Conservation (phyloP, 2,888 invertebrate genomes). For the Drosophila percnosoma region DNA sequence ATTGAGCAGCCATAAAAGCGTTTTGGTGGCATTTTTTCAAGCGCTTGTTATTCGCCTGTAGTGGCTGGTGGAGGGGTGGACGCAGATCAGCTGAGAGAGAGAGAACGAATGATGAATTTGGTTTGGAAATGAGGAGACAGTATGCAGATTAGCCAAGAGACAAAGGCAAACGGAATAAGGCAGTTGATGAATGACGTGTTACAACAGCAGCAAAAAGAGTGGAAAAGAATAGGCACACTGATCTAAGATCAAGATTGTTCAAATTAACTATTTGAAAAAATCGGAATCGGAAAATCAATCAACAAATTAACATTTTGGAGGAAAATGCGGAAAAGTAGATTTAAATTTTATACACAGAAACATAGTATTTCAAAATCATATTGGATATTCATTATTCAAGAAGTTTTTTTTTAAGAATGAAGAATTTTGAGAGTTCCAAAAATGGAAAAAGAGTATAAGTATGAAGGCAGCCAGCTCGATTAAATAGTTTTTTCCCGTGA, state of each 20-base stretch:
- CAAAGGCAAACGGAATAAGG: not conserved
- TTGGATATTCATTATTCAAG: not conserved
- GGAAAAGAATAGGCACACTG: not conserved
- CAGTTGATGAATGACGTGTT: conserved; percentile 12
- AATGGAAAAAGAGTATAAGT: not conserved
- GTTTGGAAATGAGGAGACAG: conserved; percentile 26
- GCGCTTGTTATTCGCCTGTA: not conserved
- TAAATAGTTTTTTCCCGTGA: not conserved
- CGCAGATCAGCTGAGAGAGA: not conserved
- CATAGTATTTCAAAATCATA: not conserved
- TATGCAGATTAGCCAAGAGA: conserved; percentile 4
- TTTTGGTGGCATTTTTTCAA: conserved; percentile 26
- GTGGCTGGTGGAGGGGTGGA: not conserved
- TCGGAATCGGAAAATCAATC: not conserved
- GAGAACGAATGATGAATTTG: conserved; percentile 21
- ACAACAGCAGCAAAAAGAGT: not conserved
- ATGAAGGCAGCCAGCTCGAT: not conserved
- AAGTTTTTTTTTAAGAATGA: not conserved
- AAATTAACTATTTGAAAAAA: not conserved
- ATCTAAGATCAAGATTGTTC: conserved; percentile 8
- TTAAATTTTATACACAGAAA: not conserved
- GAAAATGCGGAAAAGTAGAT: not conserved
- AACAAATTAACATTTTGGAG: not conserved
- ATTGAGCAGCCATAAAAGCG: conserved; percentile 46
- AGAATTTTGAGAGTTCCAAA: not conserved